phyloP scores from a whole-genome alignment of 2,888 invertebrate species.

The Ophioninae sp. region DNA sequence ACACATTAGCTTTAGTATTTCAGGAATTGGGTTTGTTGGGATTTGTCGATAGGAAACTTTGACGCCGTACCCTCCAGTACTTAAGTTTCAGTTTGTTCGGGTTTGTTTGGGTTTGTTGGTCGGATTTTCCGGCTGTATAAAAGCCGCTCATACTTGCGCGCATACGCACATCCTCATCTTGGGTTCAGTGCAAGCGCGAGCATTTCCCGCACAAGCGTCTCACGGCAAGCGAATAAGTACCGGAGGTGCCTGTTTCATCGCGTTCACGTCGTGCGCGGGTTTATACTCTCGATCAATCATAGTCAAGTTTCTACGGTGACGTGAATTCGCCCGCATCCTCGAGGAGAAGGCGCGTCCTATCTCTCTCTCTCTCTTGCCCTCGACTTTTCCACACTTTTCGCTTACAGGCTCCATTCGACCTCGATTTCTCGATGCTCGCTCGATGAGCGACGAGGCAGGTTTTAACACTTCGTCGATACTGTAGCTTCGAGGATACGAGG shows the following conservation, averaged over 20 bases:
- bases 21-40: too few species aligned
- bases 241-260: slow-evolving; percentile 64
- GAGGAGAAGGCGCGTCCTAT: slow-evolving; percentile 26
- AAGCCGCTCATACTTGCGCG: too few species aligned
- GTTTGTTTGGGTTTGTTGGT: too few species aligned
- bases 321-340: slow-evolving; percentile 35
- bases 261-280: slow-evolving; percentile 70
- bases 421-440: slow-evolving; percentile 19
- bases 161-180: too few species aligned
- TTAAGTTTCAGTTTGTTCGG: too few species aligned
- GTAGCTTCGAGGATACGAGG: slow-evolving; percentile 18
- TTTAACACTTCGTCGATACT: slow-evolving; percentile 22
- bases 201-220: slow-evolving; percentile 25
- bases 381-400: neutral
- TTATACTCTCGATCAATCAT: slow-evolving; percentile 77
- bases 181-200: neutral
- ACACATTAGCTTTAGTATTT: too few species aligned
- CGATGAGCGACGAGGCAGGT: slow-evolving; percentile 3
- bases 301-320: slow-evolving; percentile 70
- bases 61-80: too few species aligned
- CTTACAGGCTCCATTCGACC: slow-evolving; percentile 12
- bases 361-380: slow-evolving; percentile 8
- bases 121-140: too few species aligned
- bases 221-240: slow-evolving; percentile 44
- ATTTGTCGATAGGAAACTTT: too few species aligned